Percentiles rank a stretch among this genome's conserved stretches.
These are phyloP conservation scores for Leptonema lineaticorne DNA, from an alignment of 1,140 invertebrate genomes.

Conservation along the genomic window DNA sequence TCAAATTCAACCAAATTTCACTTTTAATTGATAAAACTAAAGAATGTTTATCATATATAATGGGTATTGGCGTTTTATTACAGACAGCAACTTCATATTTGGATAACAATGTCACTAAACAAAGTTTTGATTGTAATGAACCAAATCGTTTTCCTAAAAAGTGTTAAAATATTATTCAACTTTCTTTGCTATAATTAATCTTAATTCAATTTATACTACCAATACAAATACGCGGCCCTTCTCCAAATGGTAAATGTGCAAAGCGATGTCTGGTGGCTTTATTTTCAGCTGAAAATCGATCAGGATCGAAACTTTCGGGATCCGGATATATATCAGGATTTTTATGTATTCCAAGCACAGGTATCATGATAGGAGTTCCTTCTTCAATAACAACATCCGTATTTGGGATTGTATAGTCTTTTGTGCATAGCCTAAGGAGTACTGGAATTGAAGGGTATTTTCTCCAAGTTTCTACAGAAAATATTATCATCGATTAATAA, in stretches of 20 bases:
- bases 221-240: conserved; percentile 59
- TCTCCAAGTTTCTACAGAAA: conserved; percentile 44
- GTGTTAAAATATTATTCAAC: neutral
- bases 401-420: conserved; percentile 51
- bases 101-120: conserved; percentile 47
- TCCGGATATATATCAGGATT: conserved; percentile 46
- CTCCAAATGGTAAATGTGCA: conserved; percentile 58
- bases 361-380: conserved; percentile 53
- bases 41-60: conserved; percentile 38
- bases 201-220: conserved; percentile 45
- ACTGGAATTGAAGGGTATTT: conserved; percentile 44
- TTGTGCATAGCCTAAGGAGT: conserved; percentile 42
- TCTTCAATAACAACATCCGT: conserved; percentile 52
- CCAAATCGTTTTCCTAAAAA: conserved; percentile 48
- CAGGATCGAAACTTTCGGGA: conserved; percentile 51
- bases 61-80: conserved; percentile 44
- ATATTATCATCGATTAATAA: too few species aligned
- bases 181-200: neutral
- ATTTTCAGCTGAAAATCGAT: conserved; percentile 48
- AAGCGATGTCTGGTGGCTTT: conserved; percentile 48
- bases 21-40: conserved; percentile 33
- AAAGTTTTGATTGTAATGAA: conserved; percentile 51
- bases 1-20: conserved; percentile 46
- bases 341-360: conserved; percentile 53
- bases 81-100: conserved; percentile 47